These are phyloP conservation scores for Cottus gobio DNA, from an alignment of 2,113 vertebrate species.

Conservation along the genomic window DNA sequence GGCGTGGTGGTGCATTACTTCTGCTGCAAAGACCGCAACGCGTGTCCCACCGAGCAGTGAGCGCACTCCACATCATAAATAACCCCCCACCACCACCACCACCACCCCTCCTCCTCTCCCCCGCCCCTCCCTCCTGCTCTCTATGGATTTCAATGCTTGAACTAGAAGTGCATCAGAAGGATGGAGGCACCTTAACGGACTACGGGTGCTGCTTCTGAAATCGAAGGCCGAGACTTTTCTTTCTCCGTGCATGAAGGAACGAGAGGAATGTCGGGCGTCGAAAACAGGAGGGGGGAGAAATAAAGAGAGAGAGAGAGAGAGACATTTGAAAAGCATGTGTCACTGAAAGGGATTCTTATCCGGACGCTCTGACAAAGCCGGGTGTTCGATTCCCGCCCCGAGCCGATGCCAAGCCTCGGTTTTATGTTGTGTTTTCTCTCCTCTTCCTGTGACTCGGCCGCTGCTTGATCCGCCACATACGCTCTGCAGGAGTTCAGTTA, in stretches of 20 bases:
- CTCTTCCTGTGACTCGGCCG: slow-evolving; percentile 12
- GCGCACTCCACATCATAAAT: not conserved
- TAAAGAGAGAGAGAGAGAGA: not conserved
- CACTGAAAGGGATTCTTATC: slow-evolving; percentile 41
- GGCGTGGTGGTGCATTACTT: slow-evolving; percentile 98
- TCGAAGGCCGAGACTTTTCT: not conserved
- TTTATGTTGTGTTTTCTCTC: accelerated
- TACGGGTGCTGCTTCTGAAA: slow-evolving; percentile 4
- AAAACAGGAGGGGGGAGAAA: not conserved
- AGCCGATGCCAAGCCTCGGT: slow-evolving; percentile 3
- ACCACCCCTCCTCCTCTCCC: not conserved
- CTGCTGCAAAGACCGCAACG: slow-evolving; percentile 94
- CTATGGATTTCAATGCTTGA: slow-evolving; percentile 15
- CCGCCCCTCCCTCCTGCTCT: not conserved
- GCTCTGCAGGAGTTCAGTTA: slow-evolving; percentile 41
- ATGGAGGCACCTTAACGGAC: slow-evolving; percentile 5
- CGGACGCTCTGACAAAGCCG: not conserved
- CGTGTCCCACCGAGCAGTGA: slow-evolving; percentile 90
- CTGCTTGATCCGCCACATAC: slow-evolving; percentile 37
- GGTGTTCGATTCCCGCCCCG: slow-evolving; percentile 7
- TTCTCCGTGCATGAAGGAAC: slow-evolving; percentile 44
- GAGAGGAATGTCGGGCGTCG: slow-evolving; percentile 31
- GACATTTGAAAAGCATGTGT: slow-evolving; percentile 52
- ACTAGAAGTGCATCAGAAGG: slow-evolving; percentile 5
- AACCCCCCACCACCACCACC: not conserved